A percentile compares a stretch with the other conserved stretches of the same genome.
These are phyloP conservation scores for Trididemnum clinides DNA, from an alignment of 23 tunicate species.

Conservation along the genomic window DNA sequence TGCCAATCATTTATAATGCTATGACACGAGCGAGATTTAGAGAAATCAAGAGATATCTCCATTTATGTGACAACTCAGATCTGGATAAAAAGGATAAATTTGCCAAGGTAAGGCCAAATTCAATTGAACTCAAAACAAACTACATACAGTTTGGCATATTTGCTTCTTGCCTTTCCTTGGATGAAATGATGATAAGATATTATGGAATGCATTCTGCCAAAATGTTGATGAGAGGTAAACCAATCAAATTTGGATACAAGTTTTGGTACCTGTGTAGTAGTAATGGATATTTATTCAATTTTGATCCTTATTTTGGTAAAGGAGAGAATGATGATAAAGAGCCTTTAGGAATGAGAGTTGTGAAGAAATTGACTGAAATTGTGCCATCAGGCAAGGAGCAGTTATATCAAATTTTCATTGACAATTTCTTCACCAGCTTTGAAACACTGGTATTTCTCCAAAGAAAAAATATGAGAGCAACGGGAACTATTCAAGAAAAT, in stretches of 20 bases:
- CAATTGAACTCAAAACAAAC: not conserved
- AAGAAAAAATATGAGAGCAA: not conserved
- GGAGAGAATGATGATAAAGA: not conserved
- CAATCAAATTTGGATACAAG: too few relatives aligned
- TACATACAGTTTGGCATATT: not conserved
- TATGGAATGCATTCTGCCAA: not conserved
- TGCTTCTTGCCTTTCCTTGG: not conserved
- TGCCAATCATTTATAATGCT: not conserved
- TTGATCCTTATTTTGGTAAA: not conserved
- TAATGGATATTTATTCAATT: not conserved
- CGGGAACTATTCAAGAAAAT: too few relatives aligned
- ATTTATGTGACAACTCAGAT: not conserved
- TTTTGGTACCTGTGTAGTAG: not conserved
- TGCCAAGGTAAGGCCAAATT: not conserved
- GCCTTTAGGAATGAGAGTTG: not conserved
- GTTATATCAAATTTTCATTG: not conserved
- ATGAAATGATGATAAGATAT: not conserved
- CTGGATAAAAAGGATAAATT: not conserved
- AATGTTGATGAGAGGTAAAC: not conserved
- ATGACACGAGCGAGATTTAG: not conserved
- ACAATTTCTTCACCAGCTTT: not conserved
- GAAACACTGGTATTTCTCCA: not conserved
- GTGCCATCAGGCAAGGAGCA: not conserved
- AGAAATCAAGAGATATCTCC: not conserved
- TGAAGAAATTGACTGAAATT: not conserved